Percentiles rank a stretch among this genome's conserved stretches.
Evolutionary conservation across 2,113 vertebrate species (phyloP).

Genomic region (Coracopsis vasa): DNA sequence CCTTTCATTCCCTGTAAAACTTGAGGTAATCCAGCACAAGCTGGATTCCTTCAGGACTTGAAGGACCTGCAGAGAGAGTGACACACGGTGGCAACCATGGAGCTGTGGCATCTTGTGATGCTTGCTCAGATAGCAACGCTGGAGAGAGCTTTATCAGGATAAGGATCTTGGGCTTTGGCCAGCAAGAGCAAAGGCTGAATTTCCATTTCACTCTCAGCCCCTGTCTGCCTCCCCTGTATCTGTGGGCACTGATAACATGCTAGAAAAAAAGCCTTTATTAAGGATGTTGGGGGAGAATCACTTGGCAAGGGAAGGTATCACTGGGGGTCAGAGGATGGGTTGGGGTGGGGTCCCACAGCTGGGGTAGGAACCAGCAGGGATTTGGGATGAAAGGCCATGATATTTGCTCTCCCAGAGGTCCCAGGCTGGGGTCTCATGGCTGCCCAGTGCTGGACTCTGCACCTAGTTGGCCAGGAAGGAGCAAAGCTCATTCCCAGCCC

Average conservation of each 20-base stretch:
- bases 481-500: not conserved
- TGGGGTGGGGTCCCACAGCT: not conserved
- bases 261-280: not conserved
- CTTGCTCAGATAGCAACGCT: not conserved
- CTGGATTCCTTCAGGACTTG: not conserved
- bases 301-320: not conserved
- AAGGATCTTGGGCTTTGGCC: conserved; percentile 31
- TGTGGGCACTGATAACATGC: not conserved
- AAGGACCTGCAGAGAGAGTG: not conserved
- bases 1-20: conserved; percentile 34
- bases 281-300: not conserved
- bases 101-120: not conserved
- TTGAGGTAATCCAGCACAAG: not conserved
- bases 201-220: not conserved
- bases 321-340: not conserved
- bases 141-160: not conserved
- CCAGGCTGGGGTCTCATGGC: accelerated
- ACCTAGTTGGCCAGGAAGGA: not conserved
- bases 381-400: not conserved
- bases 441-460: accelerated
- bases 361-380: accelerated
- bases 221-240: not conserved
- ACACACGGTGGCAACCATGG: not conserved
- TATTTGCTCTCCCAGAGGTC: not conserved
- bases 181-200: conserved; percentile 7